These are phyloP conservation scores for Luperina testacea DNA, from an alignment of 2,888 invertebrate genomes.

Conservation along the genomic window DNA sequence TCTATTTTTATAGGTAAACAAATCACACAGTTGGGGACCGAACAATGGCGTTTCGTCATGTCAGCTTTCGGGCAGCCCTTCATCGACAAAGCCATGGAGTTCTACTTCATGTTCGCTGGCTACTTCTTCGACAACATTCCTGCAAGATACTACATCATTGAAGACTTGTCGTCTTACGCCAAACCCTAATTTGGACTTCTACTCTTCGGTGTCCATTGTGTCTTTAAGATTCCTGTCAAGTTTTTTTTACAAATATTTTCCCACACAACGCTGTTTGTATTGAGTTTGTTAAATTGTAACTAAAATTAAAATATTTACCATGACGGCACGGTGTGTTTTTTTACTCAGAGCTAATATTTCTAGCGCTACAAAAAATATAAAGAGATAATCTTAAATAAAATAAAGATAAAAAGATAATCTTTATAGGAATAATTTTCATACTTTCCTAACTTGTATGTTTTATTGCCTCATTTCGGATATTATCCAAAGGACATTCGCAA, in stretches of 20 bases:
- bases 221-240: not conserved
- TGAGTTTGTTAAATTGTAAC: not conserved
- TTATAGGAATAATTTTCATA: not conserved
- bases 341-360: not conserved
- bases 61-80: conserved; percentile 68
- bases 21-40: conserved; percentile 60
- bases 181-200: conserved; percentile 36
- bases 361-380: not conserved
- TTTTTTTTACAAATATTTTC: not conserved
- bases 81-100: conserved; percentile 69
- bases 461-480: conserved; percentile 4
- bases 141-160: conserved; percentile 68
- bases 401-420: too few species aligned
- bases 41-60: conserved; percentile 69
- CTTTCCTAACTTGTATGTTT: not conserved
- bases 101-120: conserved; percentile 63
- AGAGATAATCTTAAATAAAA: too few species aligned
- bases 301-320: not conserved
- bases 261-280: not conserved
- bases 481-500: not conserved
- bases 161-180: conserved; percentile 71
- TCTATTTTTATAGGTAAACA: conserved; percentile 57
- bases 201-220: not conserved
- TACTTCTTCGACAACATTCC: conserved; percentile 70
- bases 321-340: not conserved